These are phyloP conservation scores for Helicolenus hilgendorfi DNA, from an alignment of 2,797 vertebrate species.

Conservation along the genomic window DNA sequence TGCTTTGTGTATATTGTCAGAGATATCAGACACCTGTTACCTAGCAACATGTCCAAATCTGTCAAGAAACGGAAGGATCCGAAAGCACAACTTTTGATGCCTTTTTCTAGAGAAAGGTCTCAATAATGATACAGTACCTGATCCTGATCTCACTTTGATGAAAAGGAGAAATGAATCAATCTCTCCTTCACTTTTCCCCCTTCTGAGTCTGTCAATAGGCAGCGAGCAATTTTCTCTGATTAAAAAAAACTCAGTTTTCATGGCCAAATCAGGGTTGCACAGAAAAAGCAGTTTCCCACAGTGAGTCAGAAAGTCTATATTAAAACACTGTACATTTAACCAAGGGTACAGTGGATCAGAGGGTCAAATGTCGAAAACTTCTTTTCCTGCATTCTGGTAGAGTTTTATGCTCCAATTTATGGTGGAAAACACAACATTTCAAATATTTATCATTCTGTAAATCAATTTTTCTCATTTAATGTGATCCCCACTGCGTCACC, in stretches of 20 bases:
- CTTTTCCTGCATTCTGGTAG: neutral
- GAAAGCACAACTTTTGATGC: neutral
- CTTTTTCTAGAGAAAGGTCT: neutral
- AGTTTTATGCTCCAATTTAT: neutral
- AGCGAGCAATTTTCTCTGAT: neutral
- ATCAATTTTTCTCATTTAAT: neutral
- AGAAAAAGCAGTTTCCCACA: neutral
- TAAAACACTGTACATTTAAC: neutral
- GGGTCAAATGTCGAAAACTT: neutral
- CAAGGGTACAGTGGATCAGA: neutral
- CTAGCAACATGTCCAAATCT: conserved; percentile 53
- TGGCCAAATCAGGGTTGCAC: neutral
- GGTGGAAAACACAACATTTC: neutral
- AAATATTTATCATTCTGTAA: neutral
- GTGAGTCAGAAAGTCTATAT: neutral
- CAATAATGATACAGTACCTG: neutral
- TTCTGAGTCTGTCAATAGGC: neutral
- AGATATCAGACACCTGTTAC: conserved; percentile 34
- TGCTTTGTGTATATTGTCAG: conserved; percentile 41
- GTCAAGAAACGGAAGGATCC: neutral
- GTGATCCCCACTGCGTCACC: neutral
- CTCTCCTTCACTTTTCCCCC: neutral
- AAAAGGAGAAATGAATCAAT: conserved; percentile 4
- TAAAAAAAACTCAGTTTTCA: neutral
- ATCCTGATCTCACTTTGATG: conserved; percentile 5